Evolutionary conservation across 2,797 vertebrate species (phyloP).

Genomic region (Rhinoraja longicauda): DNA sequence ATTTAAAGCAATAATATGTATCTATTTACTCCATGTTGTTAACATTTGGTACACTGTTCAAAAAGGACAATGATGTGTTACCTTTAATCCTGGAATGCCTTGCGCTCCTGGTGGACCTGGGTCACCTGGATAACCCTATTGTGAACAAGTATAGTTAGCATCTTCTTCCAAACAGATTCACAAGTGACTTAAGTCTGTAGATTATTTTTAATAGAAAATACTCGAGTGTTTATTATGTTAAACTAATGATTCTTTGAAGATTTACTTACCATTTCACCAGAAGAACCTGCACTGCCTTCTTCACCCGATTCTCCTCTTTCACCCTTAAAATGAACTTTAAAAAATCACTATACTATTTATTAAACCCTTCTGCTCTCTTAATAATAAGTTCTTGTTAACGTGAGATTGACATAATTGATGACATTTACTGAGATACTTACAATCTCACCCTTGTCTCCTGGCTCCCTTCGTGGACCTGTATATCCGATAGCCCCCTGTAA

Average conservation of each 20-base stretch:
- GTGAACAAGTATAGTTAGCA: background rate
- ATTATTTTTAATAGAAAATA: no score
- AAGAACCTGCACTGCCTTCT: slow-evolving; percentile 49
- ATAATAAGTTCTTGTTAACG: background rate
- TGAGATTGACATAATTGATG: background rate
- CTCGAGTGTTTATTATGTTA: background rate
- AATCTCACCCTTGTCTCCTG: slow-evolving; percentile 38
- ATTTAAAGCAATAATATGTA: background rate
- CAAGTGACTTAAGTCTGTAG: background rate
- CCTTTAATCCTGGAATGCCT: slow-evolving; percentile 39
- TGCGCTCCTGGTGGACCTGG: slow-evolving; percentile 33
- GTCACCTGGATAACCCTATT: slow-evolving; percentile 40
- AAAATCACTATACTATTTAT: background rate
- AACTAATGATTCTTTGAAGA: background rate
- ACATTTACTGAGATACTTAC: slow-evolving; percentile 39
- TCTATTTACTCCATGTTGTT: slow-evolving; percentile 27
- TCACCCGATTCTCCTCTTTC: slow-evolving; percentile 50
- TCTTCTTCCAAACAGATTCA: background rate
- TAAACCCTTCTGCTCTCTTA: background rate
- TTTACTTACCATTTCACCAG: slow-evolving; percentile 54
- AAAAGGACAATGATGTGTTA: slow-evolving; percentile 23
- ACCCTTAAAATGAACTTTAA: slow-evolving; percentile 50
- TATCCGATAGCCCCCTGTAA: slow-evolving; percentile 37
- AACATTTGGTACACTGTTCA: background rate
- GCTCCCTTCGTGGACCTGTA: slow-evolving; percentile 32